Conservation (phyloP, 2,797 vertebrate species). For the Threskiornis aethiopicus region DNA sequence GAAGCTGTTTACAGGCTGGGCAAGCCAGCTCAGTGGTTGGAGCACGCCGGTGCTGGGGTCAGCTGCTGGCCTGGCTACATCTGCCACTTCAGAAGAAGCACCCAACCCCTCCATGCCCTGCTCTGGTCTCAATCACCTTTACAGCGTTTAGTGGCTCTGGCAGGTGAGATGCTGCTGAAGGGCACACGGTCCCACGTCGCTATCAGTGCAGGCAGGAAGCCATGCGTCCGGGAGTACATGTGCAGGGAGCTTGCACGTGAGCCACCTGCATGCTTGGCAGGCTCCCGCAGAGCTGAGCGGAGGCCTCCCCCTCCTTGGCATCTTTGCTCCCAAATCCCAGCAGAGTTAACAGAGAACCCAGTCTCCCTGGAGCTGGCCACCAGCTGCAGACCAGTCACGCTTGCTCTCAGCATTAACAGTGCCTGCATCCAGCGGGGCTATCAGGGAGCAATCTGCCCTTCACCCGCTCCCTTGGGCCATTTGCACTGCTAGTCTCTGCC, state of each 20-base stretch:
- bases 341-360: not conserved
- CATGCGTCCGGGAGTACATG: accelerated
- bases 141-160: not conserved
- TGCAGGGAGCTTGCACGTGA: not conserved
- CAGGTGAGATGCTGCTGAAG: not conserved
- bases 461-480: not conserved
- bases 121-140: not conserved
- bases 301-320: not conserved
- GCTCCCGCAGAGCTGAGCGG: not conserved
- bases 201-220: not conserved
- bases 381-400: not conserved
- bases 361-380: not conserved
- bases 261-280: not conserved
- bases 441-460: not conserved
- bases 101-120: not conserved
- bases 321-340: not conserved
- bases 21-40: not conserved
- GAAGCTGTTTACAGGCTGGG: slow-evolving; percentile 26
- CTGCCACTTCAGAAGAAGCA: not conserved
- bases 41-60: not conserved
- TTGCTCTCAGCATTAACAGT: not conserved
- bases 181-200: accelerated
- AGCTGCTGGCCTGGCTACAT: not conserved
- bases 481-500: not conserved
- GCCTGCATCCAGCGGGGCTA: not conserved